Base-by-base conservation (phyloP, 2,113 vertebrate species). In the Bubo scandiacus region DNA sequence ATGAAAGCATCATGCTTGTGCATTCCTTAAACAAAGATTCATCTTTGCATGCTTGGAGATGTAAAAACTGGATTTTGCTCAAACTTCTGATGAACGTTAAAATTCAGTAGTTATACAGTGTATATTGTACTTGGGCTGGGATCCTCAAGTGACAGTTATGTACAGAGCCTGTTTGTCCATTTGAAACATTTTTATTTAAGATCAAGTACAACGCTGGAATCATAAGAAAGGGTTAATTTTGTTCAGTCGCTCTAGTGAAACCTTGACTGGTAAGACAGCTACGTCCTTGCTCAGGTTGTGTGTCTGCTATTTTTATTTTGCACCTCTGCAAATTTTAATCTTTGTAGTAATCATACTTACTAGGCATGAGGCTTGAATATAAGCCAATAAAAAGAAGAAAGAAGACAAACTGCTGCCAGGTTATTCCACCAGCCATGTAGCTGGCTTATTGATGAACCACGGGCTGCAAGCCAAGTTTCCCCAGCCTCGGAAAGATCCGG, bases 401-500 rank as follows among this genome's bases (percentile, higher is more conserved):
- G 75, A 21, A 18, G 91, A 25, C 93, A 38, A 54, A 77, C 57
- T 11, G 70, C 91, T 93, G 91, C 88, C 84, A 84, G 87, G 88
- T 71, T 84, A 13, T 75, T 88, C 27, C 94, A 73, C 32, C 92
- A 92, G 80, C 82, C 32, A 6, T 30, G 92, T 30, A 30, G 38
- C 92, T 79, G 85, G 86, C 23, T 68, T 67, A 96, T 88, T 40
- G 94, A 97, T 74, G 92, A 91, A 8, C 80, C 65, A 1, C 4
- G 83, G 97, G 97, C 97, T 14, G 16, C 0, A 6, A 30, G 94
- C 97, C 98, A 97, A 32, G 29, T 54, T 51, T 94, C 49, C 92
- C 72, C 36, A 10, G 71, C 67, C 91, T 85, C 81, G 29, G 22
- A 51, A 43, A 58, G 42, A 72, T 72, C 52, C 3, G 5, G 71